Percentiles rank a stretch among this genome's conserved stretches.
Conservation (phyloP, 2,888 invertebrate species). For the Tetrapedia diversipes region DNA sequence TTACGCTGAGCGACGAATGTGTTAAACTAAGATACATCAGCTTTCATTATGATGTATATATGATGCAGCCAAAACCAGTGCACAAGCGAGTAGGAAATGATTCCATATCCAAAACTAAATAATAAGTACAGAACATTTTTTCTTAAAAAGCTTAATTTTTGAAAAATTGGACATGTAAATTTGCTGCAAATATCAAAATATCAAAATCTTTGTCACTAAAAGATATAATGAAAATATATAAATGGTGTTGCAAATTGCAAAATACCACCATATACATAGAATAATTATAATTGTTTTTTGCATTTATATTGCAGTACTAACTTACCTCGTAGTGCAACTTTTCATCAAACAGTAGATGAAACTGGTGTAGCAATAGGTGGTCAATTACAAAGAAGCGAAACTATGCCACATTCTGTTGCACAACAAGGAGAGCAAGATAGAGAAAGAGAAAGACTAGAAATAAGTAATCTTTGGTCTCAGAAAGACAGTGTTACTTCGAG, state of each 20-base stretch:
- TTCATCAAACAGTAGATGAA: slow-evolving; percentile 80
- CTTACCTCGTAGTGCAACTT: slow-evolving; percentile 82
- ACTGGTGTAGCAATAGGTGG: slow-evolving; percentile 73
- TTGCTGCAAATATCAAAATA: too few species aligned
- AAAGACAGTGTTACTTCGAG: slow-evolving; percentile 87
- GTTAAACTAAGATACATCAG: too few species aligned
- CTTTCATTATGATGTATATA: too few species aligned
- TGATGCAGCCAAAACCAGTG: too few species aligned
- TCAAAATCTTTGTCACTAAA: not conserved
- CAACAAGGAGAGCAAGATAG: slow-evolving; percentile 80
- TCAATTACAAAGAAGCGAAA: slow-evolving; percentile 80
- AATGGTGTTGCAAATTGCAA: not conserved
- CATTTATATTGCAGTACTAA: slow-evolving; percentile 63
- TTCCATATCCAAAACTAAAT: too few species aligned
- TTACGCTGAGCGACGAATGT: too few species aligned
- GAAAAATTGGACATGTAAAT: too few species aligned
- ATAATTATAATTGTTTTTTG: not conserved
- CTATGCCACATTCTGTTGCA: slow-evolving; percentile 81
- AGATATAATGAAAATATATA: too few species aligned
- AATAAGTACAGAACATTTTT: too few species aligned
- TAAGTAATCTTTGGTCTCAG: slow-evolving; percentile 80
- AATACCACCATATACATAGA: not conserved
- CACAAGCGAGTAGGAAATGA: too few species aligned
- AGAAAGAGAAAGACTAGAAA: slow-evolving; percentile 80
- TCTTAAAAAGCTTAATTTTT: too few species aligned